phyloP scores from a whole-genome alignment of 2,797 vertebrate species.

The Knipowitschia caucasica region DNA sequence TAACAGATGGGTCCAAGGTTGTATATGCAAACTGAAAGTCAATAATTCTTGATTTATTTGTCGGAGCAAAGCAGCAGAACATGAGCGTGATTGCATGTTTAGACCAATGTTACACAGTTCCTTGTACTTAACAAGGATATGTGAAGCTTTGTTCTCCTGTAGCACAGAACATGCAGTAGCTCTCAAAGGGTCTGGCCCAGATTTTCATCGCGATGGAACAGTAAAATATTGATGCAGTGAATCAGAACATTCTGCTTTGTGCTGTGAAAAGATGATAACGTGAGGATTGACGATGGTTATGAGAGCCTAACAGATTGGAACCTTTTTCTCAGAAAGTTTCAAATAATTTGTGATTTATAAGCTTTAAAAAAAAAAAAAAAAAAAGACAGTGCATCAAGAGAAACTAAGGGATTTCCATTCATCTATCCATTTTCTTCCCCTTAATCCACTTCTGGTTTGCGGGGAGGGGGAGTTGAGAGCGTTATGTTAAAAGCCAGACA shows the following conservation, averaged over 20 bases:
- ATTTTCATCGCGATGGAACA: slow-evolving; percentile 20
- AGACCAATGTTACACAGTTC: not conserved
- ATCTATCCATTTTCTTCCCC: too few species aligned
- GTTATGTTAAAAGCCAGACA: slow-evolving; percentile 18
- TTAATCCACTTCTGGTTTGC: not conserved
- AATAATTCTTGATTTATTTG: not conserved
- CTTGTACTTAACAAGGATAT: slow-evolving; percentile 1
- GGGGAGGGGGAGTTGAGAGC: too few species aligned
- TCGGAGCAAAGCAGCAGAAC: not conserved
- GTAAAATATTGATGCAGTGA: slow-evolving; percentile 33
- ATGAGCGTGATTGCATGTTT: not conserved
- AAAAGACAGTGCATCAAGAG: too few species aligned
- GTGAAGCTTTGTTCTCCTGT: not conserved
- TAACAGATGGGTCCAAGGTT: too few species aligned
- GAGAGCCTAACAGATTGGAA: not conserved
- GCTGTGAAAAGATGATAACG: too few species aligned
- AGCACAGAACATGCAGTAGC: not conserved
- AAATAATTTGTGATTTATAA: too few species aligned
- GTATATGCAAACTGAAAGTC: too few species aligned
- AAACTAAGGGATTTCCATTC: too few species aligned
- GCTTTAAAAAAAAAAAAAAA: too few species aligned
- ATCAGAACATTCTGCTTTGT: not conserved
- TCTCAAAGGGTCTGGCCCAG: slow-evolving; percentile 20
- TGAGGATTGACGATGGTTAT: not conserved
- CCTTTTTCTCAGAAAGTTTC: too few species aligned